A percentile compares a stretch with the other conserved stretches of the same genome.
These are phyloP conservation scores for Drosophila affinis DNA, from an alignment of 2,888 invertebrate genomes.

Conservation along the genomic window DNA sequence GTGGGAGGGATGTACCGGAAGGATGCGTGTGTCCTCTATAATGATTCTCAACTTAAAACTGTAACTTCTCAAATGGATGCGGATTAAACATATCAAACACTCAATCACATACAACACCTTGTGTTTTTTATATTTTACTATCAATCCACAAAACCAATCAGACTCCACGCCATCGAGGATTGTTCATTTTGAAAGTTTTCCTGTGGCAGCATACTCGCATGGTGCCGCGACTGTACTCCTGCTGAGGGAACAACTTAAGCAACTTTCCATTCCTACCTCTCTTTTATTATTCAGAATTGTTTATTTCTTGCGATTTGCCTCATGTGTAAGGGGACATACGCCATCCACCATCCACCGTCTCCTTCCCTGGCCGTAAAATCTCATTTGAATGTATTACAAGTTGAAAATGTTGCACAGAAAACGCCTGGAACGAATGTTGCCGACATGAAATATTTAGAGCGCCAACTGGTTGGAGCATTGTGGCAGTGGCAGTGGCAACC, in stretches of 20 bases:
- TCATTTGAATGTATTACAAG: constrained; percentile 74
- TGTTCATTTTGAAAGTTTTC: too few species aligned
- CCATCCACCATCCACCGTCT: too few species aligned
- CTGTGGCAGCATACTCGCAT: too few species aligned
- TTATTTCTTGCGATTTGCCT: constrained; percentile 21
- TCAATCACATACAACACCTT: too few species aligned
- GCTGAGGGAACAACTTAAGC: not conserved
- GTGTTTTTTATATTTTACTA: too few species aligned
- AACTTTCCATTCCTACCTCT: not conserved
- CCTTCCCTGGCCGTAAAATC: constrained; percentile 1
- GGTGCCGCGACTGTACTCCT: not conserved
- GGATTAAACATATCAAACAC: too few species aligned
- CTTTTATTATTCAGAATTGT: constrained; percentile 26
- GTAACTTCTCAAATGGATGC: too few species aligned
- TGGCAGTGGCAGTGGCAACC: not conserved
- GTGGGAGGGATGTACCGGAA: too few species aligned
- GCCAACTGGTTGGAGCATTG: constrained; percentile 38
- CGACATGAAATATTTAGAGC: constrained; percentile 77
- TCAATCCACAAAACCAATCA: too few species aligned
- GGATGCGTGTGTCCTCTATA: too few species aligned
- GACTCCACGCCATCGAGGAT: too few species aligned
- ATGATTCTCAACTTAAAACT: too few species aligned
- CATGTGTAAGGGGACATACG: constrained; percentile 16
- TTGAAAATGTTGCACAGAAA: constrained; percentile 55
- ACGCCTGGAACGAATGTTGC: constrained; percentile 58